Evolutionary conservation across 1,140 invertebrate genomes (phyloP).

Genomic region (Listronotus oregonensis): DNA sequence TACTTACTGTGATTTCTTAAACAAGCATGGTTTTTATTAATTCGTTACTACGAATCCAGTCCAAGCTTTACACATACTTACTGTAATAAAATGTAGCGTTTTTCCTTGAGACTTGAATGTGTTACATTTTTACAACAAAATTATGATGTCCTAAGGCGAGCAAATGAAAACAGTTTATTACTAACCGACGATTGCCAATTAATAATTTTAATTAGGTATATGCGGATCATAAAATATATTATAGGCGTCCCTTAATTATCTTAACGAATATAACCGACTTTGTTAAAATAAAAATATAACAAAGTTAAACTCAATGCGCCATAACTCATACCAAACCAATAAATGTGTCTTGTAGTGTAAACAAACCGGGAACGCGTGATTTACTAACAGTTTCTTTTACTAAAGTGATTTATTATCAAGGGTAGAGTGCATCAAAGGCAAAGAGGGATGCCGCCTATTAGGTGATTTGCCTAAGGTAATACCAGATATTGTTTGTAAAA

Average conservation of each 20-base stretch:
- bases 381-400: constrained; percentile 34
- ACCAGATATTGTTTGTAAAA: background rate
- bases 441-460: constrained; percentile 22
- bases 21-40: too few relatives aligned
- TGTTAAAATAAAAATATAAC: constrained; percentile 49
- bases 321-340: constrained; percentile 44
- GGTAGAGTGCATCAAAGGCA: constrained; percentile 21
- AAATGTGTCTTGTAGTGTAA: constrained; percentile 44
- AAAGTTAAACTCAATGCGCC: constrained; percentile 42
- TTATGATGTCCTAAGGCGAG: constrained; percentile 26
- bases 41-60: too few relatives aligned
- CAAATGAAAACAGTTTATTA: constrained; percentile 22
- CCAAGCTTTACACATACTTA: too few relatives aligned
- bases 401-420: constrained; percentile 19
- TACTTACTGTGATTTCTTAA: too few relatives aligned
- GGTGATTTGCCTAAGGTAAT: constrained; percentile 21
- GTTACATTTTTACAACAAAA: constrained; percentile 15
- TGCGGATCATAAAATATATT: constrained; percentile 30
- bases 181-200: constrained; percentile 31
- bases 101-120: too few relatives aligned
- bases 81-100: too few relatives aligned
- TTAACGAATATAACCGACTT: constrained; percentile 35
- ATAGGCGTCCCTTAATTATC: constrained; percentile 35
- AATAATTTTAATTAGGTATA: constrained; percentile 40
- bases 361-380: constrained; percentile 46